Base-by-base conservation (phyloP, 2,113 vertebrate species). In the Bucco capensis region DNA sequence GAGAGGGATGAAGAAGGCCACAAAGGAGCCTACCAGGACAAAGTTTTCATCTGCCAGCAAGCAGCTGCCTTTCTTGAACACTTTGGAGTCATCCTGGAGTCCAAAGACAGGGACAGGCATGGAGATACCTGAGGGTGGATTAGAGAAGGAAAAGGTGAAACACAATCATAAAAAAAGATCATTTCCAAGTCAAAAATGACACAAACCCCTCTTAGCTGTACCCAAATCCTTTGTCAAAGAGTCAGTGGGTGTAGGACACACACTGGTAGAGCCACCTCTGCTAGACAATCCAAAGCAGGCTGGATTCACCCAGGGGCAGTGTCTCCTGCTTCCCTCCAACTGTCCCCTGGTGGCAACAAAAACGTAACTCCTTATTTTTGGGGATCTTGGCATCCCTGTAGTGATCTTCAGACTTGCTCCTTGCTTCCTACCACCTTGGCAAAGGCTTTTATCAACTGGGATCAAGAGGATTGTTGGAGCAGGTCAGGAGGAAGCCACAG, bases 31-130 rank as follows among this genome's bases (percentile, higher is more conserved):
- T 4, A 99, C 96, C 86, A 99, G 97, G 60, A 99, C 98, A 66
- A 99, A 99, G 90, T 97, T 98, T 38, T 98, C 97, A 31, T 99
- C 99, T 1, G 97, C 98, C 9, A 99, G 98, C 61, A 98, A 95
- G 95, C 99, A 99, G 84, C 98, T 99, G 83, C 96, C 97, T 38
- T 98, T 96, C 92, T 98, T 98, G 93, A 99, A 99, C 54, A 99
- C 98, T 96, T 99, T 99, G 89, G 98, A 98, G 82, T 98, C 97
- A 61, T 99, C 98, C 71, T 98, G 97, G 33, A 99, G 97, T 42
- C 99, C 99, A 56, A 99, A 97, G 50, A 99, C 98, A 0, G 99
- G 99, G 47, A 99, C 71, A 17, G 99, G 99, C 98, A 99, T 99
- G 57, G 99, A 99, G 92, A 99, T 98, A 92, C 98, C 98, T 98